Conservation (phyloP, 2,113 vertebrate species). For the Australoheros scitulus region DNA sequence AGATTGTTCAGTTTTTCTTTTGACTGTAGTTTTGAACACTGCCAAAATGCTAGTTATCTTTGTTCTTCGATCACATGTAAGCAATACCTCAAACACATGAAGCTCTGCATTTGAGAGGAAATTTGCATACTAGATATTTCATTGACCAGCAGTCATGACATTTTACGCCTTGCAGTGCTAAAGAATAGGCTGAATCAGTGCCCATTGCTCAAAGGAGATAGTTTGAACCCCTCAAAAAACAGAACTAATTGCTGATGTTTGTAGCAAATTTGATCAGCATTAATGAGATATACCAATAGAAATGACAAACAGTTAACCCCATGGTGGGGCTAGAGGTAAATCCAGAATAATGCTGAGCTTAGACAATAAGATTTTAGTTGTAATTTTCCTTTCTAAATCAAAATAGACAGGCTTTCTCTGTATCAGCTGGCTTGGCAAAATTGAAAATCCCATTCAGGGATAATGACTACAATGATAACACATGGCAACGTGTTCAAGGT, state of each 20-base stretch:
- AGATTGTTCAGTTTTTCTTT: not conserved
- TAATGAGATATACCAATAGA: not conserved
- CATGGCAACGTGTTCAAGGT: no score
- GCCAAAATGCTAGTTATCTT: no score
- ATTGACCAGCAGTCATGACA: no score
- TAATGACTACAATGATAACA: not conserved
- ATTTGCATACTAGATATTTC: no score
- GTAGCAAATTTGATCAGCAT: not conserved
- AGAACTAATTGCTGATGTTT: not conserved
- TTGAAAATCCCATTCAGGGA: not conserved
- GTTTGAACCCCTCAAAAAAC: no score
- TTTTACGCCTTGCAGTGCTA: no score
- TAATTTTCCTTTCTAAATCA: not conserved
- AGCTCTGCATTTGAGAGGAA: no score
- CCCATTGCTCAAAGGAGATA: no score
- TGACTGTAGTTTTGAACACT: no score
- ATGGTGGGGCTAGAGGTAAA: accelerated
- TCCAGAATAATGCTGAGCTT: not conserved
- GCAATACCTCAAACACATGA: no score
- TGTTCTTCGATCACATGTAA: no score
- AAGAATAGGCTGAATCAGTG: no score
- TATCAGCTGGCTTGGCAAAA: not conserved
- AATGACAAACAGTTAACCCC: not conserved
- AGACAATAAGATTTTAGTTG: accelerated
- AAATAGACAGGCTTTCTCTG: accelerated